A percentile compares a stretch with the other conserved stretches of the same genome.
These are phyloP conservation scores for Synergus japonicus DNA, from an alignment of 2,888 invertebrate genomes.

Conservation along the genomic window DNA sequence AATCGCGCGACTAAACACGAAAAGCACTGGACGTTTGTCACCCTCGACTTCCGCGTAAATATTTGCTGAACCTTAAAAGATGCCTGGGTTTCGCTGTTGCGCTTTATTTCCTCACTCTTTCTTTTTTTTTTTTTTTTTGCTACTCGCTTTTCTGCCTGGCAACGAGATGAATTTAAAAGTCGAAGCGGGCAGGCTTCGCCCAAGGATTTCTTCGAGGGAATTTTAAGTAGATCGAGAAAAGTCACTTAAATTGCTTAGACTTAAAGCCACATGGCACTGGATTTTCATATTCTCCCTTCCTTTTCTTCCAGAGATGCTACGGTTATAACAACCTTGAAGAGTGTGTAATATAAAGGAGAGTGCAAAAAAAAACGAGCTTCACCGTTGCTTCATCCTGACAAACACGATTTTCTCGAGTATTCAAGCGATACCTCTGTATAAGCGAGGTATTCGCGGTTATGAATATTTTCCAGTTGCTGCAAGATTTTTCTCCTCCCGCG, in stretches of 20 bases:
- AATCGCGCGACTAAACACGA: slow-evolving; percentile 5
- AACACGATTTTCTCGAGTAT: slow-evolving; percentile 62
- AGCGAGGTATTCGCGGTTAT: slow-evolving; percentile 55
- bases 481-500: slow-evolving; percentile 39
- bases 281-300: slow-evolving; percentile 50
- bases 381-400: slow-evolving; percentile 55
- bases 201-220: slow-evolving; percentile 47
- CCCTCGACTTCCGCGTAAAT: slow-evolving; percentile 7
- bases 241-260: slow-evolving; percentile 57
- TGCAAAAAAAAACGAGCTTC: slow-evolving; percentile 50
- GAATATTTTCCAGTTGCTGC: slow-evolving; percentile 54
- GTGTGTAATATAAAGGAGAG: slow-evolving; percentile 7
- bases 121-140: slow-evolving; percentile 21
- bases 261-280: slow-evolving; percentile 27
- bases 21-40: slow-evolving; percentile 13
- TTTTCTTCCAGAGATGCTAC: slow-evolving; percentile 29
- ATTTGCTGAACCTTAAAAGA: neutral
- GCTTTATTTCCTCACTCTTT: slow-evolving; percentile 21
- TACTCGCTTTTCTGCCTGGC: neutral
- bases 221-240: slow-evolving; percentile 58
- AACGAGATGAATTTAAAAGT: slow-evolving; percentile 47
- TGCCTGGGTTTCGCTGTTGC: neutral
- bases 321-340: slow-evolving; percentile 23
- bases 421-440: slow-evolving; percentile 52
- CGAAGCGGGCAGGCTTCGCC: slow-evolving; percentile 52